Conservation (phyloP, 2,888 invertebrate species). For the Harpalus rufipes region DNA sequence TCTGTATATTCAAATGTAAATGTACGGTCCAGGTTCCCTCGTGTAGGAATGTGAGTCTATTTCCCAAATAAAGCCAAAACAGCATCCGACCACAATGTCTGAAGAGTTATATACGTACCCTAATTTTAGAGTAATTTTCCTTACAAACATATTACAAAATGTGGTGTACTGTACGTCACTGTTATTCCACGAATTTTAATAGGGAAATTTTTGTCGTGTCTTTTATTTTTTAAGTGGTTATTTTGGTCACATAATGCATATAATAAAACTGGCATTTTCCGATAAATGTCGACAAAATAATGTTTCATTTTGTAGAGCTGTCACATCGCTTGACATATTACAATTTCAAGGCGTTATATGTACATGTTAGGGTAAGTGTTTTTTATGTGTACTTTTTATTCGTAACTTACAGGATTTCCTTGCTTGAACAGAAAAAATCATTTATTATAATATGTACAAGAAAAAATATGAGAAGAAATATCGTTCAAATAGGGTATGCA, state of each 20-base stretch:
- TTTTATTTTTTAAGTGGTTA: not conserved
- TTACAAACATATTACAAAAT: no score
- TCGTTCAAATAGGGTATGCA: no score
- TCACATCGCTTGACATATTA: slow-evolving; percentile 33
- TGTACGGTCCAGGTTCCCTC: no score
- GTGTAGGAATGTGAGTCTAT: no score
- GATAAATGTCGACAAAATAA: slow-evolving; percentile 17
- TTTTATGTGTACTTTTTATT: not conserved
- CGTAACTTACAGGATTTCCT: slow-evolving; percentile 28
- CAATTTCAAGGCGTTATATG: not conserved
- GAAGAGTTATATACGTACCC: not conserved
- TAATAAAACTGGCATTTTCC: slow-evolving; percentile 7
- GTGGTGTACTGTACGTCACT: not conserved
- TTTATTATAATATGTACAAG: not conserved
- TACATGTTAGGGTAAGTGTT: not conserved
- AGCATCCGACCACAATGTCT: no score
- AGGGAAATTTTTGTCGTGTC: not conserved
- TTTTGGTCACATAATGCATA: slow-evolving; percentile 2
- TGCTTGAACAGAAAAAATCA: slow-evolving; percentile 11
- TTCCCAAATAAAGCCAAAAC: no score
- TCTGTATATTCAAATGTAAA: not conserved
- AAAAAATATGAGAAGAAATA: no score
- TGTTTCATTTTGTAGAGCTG: slow-evolving; percentile 21
- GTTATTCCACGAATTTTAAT: not conserved
- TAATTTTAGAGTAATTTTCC: not conserved